Percentiles rank a stretch among this genome's conserved stretches.
Evolutionary conservation across 2,113 vertebrate species (phyloP).

Genomic region (Platycercus adscitus): DNA sequence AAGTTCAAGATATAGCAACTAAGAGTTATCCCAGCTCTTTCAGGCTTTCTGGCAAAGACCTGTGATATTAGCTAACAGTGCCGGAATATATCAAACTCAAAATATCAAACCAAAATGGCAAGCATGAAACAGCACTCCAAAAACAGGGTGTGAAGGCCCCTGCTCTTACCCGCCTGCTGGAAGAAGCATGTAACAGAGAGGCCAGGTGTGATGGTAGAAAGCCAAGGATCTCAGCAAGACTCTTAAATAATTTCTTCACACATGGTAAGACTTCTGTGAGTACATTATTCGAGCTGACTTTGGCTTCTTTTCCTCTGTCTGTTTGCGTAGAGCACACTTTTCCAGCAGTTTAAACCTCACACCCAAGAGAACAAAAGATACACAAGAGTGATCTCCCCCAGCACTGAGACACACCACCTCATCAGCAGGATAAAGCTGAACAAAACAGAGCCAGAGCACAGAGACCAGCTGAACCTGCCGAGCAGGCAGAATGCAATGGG

Average conservation of each 20-base stretch:
- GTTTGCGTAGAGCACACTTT: not conserved
- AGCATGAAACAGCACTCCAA: not conserved
- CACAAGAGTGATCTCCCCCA: not conserved
- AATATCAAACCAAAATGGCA: not conserved
- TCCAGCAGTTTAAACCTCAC: not conserved
- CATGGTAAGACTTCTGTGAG: not conserved
- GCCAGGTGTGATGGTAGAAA: not conserved
- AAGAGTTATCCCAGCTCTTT: not conserved
- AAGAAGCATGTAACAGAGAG: not conserved
- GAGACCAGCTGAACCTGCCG: not conserved
- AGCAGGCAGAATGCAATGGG: constrained; percentile 25
- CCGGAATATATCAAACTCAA: not conserved
- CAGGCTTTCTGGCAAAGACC: not conserved
- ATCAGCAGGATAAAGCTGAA: not conserved
- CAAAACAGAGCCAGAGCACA: not conserved
- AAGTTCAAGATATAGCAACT: not conserved
- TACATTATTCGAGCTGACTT: not conserved
- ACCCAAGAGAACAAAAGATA: not conserved
- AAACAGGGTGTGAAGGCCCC: not conserved
- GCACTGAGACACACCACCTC: not conserved
- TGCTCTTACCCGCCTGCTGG: constrained; percentile 6
- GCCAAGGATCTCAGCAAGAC: not conserved
- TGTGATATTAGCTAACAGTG: not conserved
- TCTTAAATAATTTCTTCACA: not conserved
- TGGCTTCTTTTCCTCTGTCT: not conserved